These are phyloP conservation scores for Parotocinclus haroldoi DNA, from an alignment of 2,797 vertebrate genomes.

Conservation along the genomic window DNA sequence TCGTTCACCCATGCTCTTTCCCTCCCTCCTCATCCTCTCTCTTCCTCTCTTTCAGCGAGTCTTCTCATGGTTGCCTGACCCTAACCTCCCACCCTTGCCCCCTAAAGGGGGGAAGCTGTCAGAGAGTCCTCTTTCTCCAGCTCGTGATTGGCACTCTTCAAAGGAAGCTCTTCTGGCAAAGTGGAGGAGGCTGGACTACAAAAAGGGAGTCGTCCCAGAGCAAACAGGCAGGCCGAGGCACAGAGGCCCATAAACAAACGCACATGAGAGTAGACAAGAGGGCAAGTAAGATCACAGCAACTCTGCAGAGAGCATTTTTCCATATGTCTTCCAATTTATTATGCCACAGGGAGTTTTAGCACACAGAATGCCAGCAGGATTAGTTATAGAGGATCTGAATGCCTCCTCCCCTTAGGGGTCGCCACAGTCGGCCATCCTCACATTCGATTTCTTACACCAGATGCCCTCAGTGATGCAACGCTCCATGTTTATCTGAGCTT, in stretches of 20 bases:
- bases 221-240: slow-evolving; percentile 59
- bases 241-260: slow-evolving; percentile 32
- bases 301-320: not conserved
- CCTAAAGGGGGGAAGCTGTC: slow-evolving; percentile 45
- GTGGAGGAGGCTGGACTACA: slow-evolving; percentile 61
- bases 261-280: slow-evolving; percentile 17
- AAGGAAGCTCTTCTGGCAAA: slow-evolving; percentile 64
- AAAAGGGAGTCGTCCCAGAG: slow-evolving; percentile 56
- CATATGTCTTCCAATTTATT: not conserved
- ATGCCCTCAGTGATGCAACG: too few relatives aligned
- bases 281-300: not conserved
- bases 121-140: slow-evolving; percentile 56
- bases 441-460: too few relatives aligned
- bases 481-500: too few relatives aligned
- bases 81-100: slow-evolving; percentile 40
- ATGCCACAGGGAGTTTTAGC: not conserved
- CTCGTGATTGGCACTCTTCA: slow-evolving; percentile 66
- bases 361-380: not conserved
- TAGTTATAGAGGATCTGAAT: not conserved
- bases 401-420: too few relatives aligned
- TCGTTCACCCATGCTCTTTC: slow-evolving; percentile 1
- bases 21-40: slow-evolving; percentile 7
- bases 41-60: slow-evolving; percentile 33
- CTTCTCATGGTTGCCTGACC: slow-evolving; percentile 44
- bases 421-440: too few relatives aligned